Evolutionary conservation across 1,140 invertebrate species (phyloP).

Genomic region (Megalopta genalis): DNA sequence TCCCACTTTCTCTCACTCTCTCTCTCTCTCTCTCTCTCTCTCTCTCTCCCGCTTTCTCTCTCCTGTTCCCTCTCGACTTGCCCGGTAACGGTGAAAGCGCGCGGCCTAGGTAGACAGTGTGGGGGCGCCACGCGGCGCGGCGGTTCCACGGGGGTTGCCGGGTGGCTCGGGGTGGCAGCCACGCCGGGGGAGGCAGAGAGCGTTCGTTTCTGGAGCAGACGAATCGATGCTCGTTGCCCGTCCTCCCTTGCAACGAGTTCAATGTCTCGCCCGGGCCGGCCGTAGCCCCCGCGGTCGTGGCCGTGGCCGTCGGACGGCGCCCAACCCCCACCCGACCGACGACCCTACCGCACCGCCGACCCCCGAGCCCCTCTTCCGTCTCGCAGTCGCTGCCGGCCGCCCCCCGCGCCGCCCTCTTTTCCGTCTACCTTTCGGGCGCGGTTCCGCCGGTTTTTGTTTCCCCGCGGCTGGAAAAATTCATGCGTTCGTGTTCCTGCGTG

Average conservation of each 20-base stretch:
- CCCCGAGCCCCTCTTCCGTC: background rate
- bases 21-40: background rate
- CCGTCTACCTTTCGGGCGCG: conserved; percentile 45
- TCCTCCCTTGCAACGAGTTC: conserved; percentile 75
- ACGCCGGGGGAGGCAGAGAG: conserved; percentile 57
- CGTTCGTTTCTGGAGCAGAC: conserved; percentile 76
- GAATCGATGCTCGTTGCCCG: conserved; percentile 73
- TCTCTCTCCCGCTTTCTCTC: too few species aligned
- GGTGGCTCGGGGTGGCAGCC: conserved; percentile 41
- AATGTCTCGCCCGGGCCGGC: conserved; percentile 77
- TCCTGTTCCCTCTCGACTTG: background rate
- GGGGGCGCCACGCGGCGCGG: conserved; percentile 52
- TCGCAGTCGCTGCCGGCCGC: conserved; percentile 1
- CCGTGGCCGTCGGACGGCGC: conserved; percentile 62
- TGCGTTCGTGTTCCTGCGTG: conserved; percentile 25
- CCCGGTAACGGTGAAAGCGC: conserved; percentile 49
- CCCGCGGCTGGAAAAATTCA: conserved; percentile 35
- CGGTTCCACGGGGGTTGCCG: conserved; percentile 36
- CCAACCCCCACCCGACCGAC: conserved; percentile 8
- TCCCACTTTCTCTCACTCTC: background rate
- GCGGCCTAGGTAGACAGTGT: conserved; percentile 40
- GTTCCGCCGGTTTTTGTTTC: conserved; percentile 32
- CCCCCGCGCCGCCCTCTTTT: conserved; percentile 7
- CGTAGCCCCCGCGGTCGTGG: conserved; percentile 65
- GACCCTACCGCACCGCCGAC: background rate